phyloP scores from a whole-genome alignment of 2,888 invertebrate genomes.

The Elegia similella region DNA sequence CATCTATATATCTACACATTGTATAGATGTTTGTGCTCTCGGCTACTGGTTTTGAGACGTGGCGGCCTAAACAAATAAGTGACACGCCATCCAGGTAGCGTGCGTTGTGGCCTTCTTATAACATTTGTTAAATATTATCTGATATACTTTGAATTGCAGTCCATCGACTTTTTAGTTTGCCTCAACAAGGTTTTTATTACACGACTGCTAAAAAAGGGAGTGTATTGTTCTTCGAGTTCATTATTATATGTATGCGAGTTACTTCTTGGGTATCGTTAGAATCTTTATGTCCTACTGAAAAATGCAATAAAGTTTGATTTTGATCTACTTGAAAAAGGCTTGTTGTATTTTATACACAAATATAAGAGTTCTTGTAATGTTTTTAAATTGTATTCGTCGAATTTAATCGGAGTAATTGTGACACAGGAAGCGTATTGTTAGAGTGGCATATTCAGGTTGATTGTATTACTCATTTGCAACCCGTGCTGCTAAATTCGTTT shows the following conservation, averaged over 20 bases:
- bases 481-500: not conserved
- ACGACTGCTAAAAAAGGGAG: too few relatives aligned
- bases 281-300: too few relatives aligned
- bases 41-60: slow-evolving; percentile 78
- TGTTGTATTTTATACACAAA: not conserved
- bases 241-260: too few relatives aligned
- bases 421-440: slow-evolving; percentile 50
- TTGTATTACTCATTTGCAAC: slow-evolving; percentile 44
- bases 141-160: slow-evolving; percentile 64
- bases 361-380: not conserved
- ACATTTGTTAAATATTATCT: slow-evolving; percentile 76
- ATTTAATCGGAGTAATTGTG: slow-evolving; percentile 6
- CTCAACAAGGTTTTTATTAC: slow-evolving; percentile 13
- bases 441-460: slow-evolving; percentile 44
- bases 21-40: slow-evolving; percentile 57
- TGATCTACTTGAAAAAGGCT: too few relatives aligned
- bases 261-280: too few relatives aligned
- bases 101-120: slow-evolving; percentile 60
- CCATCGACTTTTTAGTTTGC: slow-evolving; percentile 33
- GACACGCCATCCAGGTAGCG: slow-evolving; percentile 71
- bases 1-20: slow-evolving; percentile 48
- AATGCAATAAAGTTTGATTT: too few relatives aligned
- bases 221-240: too few relatives aligned
- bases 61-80: slow-evolving; percentile 78
- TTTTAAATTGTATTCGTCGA: not conserved